phyloP scores from a whole-genome alignment of 2,113 vertebrate species.

The Trogon surrucura region DNA sequence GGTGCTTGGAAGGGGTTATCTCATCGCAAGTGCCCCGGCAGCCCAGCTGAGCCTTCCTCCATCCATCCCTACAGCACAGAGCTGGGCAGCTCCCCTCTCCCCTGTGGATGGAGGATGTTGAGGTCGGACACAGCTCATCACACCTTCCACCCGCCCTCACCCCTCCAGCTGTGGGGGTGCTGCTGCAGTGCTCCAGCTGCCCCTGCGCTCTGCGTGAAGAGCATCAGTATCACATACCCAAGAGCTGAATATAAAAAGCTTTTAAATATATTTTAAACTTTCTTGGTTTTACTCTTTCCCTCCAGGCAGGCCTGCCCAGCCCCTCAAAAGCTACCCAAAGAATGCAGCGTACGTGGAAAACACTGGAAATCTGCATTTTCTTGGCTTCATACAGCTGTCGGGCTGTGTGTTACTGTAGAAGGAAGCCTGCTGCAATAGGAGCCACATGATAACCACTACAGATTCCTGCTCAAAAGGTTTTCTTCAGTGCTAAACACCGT shows the following conservation, averaged over 20 bases:
- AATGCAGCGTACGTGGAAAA: accelerated
- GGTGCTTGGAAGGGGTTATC: not conserved
- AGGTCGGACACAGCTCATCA: not conserved
- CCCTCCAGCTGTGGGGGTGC: accelerated
- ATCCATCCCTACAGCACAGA: accelerated
- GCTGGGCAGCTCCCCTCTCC: not conserved
- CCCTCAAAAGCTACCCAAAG: not conserved
- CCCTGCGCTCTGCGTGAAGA: not conserved
- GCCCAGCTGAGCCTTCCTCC: not conserved
- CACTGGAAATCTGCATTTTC: not conserved
- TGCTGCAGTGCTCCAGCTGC: not conserved
- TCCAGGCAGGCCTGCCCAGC: not conserved
- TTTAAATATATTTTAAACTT: not conserved
- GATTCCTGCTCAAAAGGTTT: not conserved
- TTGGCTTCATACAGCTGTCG: accelerated
- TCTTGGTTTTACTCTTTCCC: not conserved
- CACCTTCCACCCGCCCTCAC: not conserved
- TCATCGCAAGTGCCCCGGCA: not conserved
- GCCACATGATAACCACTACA: accelerated
- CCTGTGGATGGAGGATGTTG: not conserved
- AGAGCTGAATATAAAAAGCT: not conserved
- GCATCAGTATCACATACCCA: not conserved
- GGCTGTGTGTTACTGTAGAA: accelerated
- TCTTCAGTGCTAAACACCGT: not conserved
- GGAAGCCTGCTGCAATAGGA: accelerated